phyloP scores from a whole-genome alignment of 2,888 invertebrate species.

The Mimas tiliae region DNA sequence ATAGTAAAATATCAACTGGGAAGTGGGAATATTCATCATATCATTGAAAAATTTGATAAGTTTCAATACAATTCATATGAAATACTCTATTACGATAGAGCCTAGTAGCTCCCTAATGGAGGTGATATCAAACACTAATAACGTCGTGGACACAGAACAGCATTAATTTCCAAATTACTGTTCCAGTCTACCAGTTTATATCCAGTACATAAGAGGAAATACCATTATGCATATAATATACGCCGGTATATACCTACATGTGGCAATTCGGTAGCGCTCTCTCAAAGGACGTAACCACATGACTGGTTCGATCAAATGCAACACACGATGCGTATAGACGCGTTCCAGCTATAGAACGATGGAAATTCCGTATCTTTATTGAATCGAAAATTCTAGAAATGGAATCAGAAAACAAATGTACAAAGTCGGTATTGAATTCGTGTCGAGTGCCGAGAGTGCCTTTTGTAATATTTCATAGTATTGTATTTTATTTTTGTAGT shows the following conservation, averaged over 20 bases:
- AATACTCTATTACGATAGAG: too few relatives aligned
- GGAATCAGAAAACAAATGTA: neutral
- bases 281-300: conserved; percentile 22
- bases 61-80: too few relatives aligned
- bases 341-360: conserved; percentile 1
- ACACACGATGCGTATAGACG: conserved; percentile 18
- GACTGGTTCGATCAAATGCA: conserved; percentile 18
- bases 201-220: conserved; percentile 9
- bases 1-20: too few relatives aligned
- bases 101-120: too few relatives aligned
- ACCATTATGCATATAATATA: conserved; percentile 4
- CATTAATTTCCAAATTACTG: conserved; percentile 16
- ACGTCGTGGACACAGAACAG: neutral
- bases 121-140: neutral
- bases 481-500: neutral
- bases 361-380: conserved; percentile 18
- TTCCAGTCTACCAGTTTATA: conserved; percentile 1
- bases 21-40: too few relatives aligned
- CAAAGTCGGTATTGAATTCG: neutral
- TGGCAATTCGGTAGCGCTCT: conserved; percentile 18
- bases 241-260: neutral
- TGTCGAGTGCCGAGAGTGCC: neutral
- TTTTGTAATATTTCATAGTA: neutral
- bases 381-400: conserved; percentile 27
- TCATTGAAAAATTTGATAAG: too few relatives aligned